A percentile compares a stretch with the other conserved stretches of the same genome.
These are phyloP conservation scores for Brachionus paranguensis DNA, from an alignment of 1,140 invertebrate genomes.

Conservation along the genomic window DNA sequence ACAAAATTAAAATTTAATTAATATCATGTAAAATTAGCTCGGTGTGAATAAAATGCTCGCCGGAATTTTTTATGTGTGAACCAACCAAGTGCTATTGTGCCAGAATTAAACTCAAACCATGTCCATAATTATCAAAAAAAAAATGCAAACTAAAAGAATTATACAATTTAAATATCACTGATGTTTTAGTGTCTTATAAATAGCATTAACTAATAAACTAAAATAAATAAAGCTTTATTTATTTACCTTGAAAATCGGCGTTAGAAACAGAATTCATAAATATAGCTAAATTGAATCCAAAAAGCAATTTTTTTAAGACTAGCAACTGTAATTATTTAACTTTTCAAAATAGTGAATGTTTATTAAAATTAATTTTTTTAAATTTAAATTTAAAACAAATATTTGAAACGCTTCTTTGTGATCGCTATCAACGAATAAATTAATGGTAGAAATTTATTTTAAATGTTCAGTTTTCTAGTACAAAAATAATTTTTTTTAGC, in stretches of 20 bases:
- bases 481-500: neutral
- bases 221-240: constrained; percentile 3
- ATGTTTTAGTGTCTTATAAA: neutral
- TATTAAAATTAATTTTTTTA: neutral
- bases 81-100: neutral
- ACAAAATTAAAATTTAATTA: neutral
- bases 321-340: constrained; percentile 13
- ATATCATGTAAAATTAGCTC: neutral
- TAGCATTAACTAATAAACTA: neutral
- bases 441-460: neutral
- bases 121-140: neutral
- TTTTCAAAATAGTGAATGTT: neutral
- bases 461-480: neutral
- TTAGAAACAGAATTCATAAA: constrained; percentile 5
- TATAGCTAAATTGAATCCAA: neutral
- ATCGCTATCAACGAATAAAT: neutral
- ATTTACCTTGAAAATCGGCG: neutral
- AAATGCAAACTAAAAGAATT: neutral
- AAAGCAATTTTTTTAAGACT: neutral
- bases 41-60: neutral
- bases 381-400: constrained; percentile 11
- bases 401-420: neutral
- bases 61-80: neutral
- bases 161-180: neutral
- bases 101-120: neutral